These are phyloP conservation scores for Ochlodes sylvanus DNA, from an alignment of 2,888 invertebrate genomes.

Conservation along the genomic window DNA sequence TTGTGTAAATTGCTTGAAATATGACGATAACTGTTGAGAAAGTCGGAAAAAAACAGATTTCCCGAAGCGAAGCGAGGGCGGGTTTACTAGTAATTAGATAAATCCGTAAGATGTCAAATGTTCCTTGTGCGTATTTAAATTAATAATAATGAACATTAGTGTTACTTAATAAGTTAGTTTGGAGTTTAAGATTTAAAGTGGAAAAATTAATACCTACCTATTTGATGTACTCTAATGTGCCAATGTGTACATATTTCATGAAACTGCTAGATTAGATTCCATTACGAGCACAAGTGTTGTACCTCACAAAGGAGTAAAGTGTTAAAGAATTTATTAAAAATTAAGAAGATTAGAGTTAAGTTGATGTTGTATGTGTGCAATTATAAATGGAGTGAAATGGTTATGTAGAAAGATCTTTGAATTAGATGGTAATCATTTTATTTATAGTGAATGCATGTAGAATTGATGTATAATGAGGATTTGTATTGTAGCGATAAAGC, in stretches of 20 bases:
- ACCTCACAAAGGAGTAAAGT: slow-evolving; percentile 25
- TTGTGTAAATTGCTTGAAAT: too few species aligned
- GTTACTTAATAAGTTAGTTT: slow-evolving; percentile 27
- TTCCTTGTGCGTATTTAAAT: slow-evolving; percentile 23
- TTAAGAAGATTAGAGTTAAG: slow-evolving; percentile 18
- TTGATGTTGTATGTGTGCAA: slow-evolving; percentile 29
- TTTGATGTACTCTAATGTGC: slow-evolving; percentile 34
- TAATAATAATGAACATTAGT: slow-evolving; percentile 17
- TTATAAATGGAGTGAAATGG: slow-evolving; percentile 13
- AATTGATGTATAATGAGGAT: neutral
- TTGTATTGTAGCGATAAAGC: neutral
- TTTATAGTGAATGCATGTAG: neutral
- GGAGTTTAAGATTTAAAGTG: slow-evolving; percentile 12
- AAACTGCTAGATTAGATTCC: slow-evolving; percentile 28
- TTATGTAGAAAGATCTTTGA: neutral
- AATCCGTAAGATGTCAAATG: slow-evolving; percentile 5
- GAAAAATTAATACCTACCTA: slow-evolving; percentile 12
- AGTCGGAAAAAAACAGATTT: too few species aligned
- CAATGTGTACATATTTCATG: slow-evolving; percentile 30
- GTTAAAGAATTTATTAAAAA: slow-evolving; percentile 35
- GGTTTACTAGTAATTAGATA: too few species aligned
- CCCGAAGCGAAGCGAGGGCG: too few species aligned
- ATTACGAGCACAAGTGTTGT: slow-evolving; percentile 23
- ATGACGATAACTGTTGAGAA: too few species aligned
- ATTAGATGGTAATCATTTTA: neutral